These are phyloP conservation scores for Rhyacophila brunnea DNA, from an alignment of 1,140 invertebrate genomes.

Conservation along the genomic window DNA sequence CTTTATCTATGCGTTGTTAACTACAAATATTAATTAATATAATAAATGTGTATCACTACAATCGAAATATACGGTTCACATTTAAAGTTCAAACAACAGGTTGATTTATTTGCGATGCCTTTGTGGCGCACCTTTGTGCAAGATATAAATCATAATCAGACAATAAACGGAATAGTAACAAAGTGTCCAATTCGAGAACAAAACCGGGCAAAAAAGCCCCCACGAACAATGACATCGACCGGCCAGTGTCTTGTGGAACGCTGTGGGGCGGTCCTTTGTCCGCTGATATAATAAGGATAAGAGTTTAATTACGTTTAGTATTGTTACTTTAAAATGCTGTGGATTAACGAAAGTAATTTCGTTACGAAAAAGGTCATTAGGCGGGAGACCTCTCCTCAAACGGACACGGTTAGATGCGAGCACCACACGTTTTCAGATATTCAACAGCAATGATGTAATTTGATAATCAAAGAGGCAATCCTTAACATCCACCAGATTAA, in stretches of 20 bases:
- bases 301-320: constrained; percentile 26
- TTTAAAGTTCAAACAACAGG: too few species aligned
- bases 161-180: not conserved
- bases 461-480: too few species aligned
- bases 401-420: not conserved
- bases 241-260: constrained; percentile 3
- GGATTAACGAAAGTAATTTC: constrained; percentile 25
- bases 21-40: too few species aligned
- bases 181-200: not conserved
- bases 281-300: constrained; percentile 22
- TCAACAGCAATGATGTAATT: too few species aligned
- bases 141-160: too few species aligned
- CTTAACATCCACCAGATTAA: too few species aligned
- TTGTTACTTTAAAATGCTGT: constrained; percentile 17
- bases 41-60: too few species aligned
- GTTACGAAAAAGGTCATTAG: constrained; percentile 22
- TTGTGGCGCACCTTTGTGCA: not conserved
- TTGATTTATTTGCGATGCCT: too few species aligned
- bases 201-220: not conserved
- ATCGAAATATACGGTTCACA: too few species aligned
- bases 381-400: not conserved
- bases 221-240: constrained; percentile 1
- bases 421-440: not conserved
- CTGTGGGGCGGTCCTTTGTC: constrained; percentile 4
- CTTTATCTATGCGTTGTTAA: too few species aligned